phyloP scores from a whole-genome alignment of 2,888 invertebrate species.

The Cheilosia vulpina region DNA sequence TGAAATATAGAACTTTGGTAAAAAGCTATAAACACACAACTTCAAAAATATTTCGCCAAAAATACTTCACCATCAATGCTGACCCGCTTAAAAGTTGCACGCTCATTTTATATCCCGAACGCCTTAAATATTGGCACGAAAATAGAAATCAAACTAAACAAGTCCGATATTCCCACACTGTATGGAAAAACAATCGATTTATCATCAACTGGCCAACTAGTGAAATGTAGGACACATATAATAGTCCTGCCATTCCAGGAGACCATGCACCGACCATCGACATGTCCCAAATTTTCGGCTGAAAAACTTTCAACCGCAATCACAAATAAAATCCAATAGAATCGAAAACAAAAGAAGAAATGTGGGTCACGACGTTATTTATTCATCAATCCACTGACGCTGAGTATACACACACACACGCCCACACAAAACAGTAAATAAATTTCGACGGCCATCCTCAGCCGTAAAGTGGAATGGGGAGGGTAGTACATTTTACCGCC shows the following conservation, averaged over 20 bases:
- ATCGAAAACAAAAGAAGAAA: constrained; percentile 58
- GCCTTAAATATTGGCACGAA: not conserved
- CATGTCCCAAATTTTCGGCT: constrained; percentile 40
- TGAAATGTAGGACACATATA: constrained; percentile 49
- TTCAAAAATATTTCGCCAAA: too few relatives aligned
- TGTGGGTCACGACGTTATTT: constrained; percentile 47
- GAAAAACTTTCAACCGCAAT: constrained; percentile 23
- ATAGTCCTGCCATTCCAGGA: not conserved
- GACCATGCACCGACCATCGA: constrained; percentile 22
- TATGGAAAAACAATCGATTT: constrained; percentile 52
- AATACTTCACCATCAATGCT: too few relatives aligned
- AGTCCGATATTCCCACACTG: not conserved
- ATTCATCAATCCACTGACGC: constrained; percentile 27
- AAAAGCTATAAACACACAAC: too few relatives aligned
- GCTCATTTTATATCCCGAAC: too few relatives aligned
- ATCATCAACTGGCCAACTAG: constrained; percentile 40
- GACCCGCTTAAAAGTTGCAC: too few relatives aligned
- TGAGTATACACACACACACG: not conserved
- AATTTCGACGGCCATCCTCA: constrained; percentile 3
- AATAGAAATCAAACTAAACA: not conserved
- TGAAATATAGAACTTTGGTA: too few relatives aligned
- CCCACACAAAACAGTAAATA: constrained; percentile 9
- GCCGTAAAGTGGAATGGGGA: not conserved
- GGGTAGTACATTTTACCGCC: not conserved
- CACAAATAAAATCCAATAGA: constrained; percentile 26